These are phyloP conservation scores for Parauchenoglanis punctatus DNA, from an alignment of 2,797 vertebrate genomes.

Conservation along the genomic window DNA sequence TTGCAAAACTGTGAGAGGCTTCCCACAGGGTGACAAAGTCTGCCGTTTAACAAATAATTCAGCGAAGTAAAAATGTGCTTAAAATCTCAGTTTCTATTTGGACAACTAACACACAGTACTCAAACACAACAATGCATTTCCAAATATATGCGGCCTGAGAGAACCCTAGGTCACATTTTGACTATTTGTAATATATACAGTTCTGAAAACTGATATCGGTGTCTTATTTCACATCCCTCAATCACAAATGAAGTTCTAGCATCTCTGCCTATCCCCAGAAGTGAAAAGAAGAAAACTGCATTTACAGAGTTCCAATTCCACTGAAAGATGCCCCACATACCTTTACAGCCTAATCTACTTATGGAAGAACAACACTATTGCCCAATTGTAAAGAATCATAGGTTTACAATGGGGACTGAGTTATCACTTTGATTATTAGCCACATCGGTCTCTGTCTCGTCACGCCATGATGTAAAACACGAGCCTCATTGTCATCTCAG, in stretches of 20 bases:
- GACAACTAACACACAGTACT: neutral
- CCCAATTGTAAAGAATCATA: neutral
- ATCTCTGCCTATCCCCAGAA: neutral
- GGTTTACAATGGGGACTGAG: neutral
- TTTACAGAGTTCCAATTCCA: conserved; percentile 3
- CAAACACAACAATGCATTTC: neutral
- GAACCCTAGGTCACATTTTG: neutral
- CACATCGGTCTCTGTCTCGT: neutral
- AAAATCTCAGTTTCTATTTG: conserved; percentile 2
- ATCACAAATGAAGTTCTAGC: neutral
- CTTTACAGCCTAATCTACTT: neutral
- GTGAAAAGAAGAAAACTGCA: neutral
- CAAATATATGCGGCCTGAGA: neutral
- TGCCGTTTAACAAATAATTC: neutral
- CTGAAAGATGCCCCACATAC: neutral
- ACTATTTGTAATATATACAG: neutral
- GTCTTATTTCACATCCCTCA: neutral
- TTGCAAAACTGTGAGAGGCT: neutral
- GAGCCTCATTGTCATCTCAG: neutral
- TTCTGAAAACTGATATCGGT: no score
- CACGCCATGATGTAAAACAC: neutral
- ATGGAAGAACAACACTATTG: neutral
- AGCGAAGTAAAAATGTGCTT: neutral
- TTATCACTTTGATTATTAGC: neutral
- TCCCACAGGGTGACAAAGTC: neutral